Base-by-base conservation (phyloP, 2,797 vertebrate genomes). In the Pelobates cultripes region DNA sequence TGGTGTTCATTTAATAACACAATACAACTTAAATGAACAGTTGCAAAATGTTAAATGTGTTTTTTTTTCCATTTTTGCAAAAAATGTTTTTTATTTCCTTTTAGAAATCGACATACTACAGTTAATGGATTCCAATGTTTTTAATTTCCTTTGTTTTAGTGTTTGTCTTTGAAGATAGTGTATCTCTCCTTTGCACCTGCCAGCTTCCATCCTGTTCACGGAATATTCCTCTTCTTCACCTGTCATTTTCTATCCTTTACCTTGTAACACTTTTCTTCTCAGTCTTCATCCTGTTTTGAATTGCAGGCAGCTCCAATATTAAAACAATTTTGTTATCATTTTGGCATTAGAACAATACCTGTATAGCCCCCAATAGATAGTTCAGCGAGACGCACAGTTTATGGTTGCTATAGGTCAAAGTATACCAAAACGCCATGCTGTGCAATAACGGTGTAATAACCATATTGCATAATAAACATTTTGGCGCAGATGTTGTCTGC, bases 151-250 rank as follows among this genome's bases (percentile, higher is more conserved):
- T 79, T 83, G 72, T 79, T 74, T 83, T 74, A 75, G 51, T 28
- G 28, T 53, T 66, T 83, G 66, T 43, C 47, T 13, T 51, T 75
- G 43, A 70, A 79, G 81, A 78, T 79, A 78, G 64, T 69, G 64
- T 79, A 83, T 83, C 81, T 83, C 71, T 70, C 67, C 5, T 15
- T 12, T 83, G 77, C 81, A 83, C 76, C 77, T 83, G 81, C 57
- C 63, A 66, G 76, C 47, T 79, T 12, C 51, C 8, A 47, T 78
- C 55, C 66, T 74, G 28, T 45, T 63, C 70, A 57, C 43, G 74
- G 64, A 70, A 53, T 63, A 83, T 83, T 70, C 47, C 66, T 82
- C 74, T 78, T 83, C 43, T 72, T 78, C 71, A 60, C 43, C 57
- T 75, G 81, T 83, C 81, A 83, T 40, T 43, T 79, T 83, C 70